Conservation (phyloP, 92 coral and sea anemone species). For the Palythoa heliodiscus region DNA sequence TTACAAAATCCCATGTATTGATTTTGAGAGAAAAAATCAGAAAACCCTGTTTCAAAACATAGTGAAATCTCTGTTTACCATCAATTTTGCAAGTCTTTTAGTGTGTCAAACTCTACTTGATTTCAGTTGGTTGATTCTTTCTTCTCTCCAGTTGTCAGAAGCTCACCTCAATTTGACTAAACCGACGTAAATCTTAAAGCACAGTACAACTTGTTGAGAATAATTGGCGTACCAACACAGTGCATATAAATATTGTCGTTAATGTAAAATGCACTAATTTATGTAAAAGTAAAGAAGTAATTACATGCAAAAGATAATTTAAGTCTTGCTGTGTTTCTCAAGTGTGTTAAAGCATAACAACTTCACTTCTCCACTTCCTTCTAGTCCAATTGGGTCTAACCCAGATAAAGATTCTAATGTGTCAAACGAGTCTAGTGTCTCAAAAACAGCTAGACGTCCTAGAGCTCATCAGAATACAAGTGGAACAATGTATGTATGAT, state of each 20-base stretch:
- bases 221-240: background rate
- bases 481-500: constrained; percentile 46
- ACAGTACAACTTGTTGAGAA: background rate
- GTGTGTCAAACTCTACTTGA: too few relatives aligned
- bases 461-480: constrained; percentile 38
- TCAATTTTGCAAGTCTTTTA: too few relatives aligned
- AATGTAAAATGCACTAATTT: background rate
- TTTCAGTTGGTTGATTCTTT: too few relatives aligned
- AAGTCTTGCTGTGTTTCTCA: background rate
- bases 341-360: constrained; percentile 18
- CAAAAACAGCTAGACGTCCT: constrained; percentile 32
- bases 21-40: too few relatives aligned
- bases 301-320: background rate
- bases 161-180: too few relatives aligned
- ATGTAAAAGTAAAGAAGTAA: background rate
- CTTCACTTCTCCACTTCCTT: constrained; percentile 34
- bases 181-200: too few relatives aligned
- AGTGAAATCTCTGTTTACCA: too few relatives aligned
- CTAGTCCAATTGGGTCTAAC: constrained; percentile 38
- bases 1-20: too few relatives aligned
- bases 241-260: background rate
- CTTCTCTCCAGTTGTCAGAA: too few relatives aligned
- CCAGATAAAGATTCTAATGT: constrained; percentile 47
- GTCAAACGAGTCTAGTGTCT: constrained; percentile 31
- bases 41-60: too few relatives aligned